Evolutionary conservation across 2,888 invertebrate species (phyloP), one percentile per base, ranked within the genome.

Genomic region (Oasisia sp.): DNA sequence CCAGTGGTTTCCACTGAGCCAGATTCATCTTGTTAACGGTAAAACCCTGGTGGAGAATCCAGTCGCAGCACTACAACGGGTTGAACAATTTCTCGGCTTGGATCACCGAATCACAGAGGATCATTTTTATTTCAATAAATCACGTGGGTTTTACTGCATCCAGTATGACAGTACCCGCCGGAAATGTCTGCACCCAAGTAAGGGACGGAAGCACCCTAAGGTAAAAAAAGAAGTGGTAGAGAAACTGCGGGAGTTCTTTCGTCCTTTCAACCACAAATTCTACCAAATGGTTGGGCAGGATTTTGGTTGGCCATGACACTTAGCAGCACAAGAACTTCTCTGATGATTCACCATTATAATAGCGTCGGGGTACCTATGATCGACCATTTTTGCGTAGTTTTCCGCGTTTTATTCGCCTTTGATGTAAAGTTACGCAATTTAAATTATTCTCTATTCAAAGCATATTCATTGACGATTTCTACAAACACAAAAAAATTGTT

Each of bases 81-180:
- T 96, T 12, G 96, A 96, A 93, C 93, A 94, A 12, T 96, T 96
- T 93, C 93, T 96, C 27, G 95, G 95, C 0, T 92, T 96, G 45
- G 93, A 94, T 32, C 95, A 95, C 92, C 92, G 93, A 91, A 94
- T 96, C 27, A 95, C 95, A 32, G 94, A 94, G 56, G 98, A 98
- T 96, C 98, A 99, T 97, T 98, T 99, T 96, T 99, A 99, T 97
- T 99, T 98, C 97, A 99, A 99, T 97, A 98, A 98, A 96, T 98
- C 98, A 32, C 98, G 99, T 96, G 99, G 99, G 93, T 99, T 99
- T 97, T 99, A 98, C 97, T 99, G 99, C 96, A 96, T 97, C 93
- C 94, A 96, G 45, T 96, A 96, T 74, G 74, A 93, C 96, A 96
- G 96, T 91, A 95, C 27, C 94, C 97, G 98, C 95, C 97, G 98